Base-by-base conservation (phyloP, 2,113 vertebrate genomes). In the Gasterosteus aculeatus region DNA sequence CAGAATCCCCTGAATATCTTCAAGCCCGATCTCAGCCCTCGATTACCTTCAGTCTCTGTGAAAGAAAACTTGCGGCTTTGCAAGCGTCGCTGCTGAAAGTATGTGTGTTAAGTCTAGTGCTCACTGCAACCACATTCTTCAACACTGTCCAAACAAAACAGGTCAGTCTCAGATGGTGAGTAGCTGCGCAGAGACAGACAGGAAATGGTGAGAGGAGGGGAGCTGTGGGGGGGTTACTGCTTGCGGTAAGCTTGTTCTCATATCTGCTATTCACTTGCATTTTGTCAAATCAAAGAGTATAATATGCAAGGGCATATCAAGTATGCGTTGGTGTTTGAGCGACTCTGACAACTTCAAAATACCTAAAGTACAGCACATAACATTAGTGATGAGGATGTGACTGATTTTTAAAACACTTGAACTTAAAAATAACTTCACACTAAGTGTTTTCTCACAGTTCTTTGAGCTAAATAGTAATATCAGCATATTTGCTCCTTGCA, bases 101-200 rank as follows among this genome's bases (percentile, higher is more conserved):
- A 65, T 78, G 60, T 63, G 76, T 63, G 83, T 81, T 72, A 77
- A 70, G 65, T 75, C 57, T 67, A 60, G 56, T 15, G 66, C 66
- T 78, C 26, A 2, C 38, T 84, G 51, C 85, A 91, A 90, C 87
- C 91, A 82, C 88, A 91, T 91, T 91, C 77, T 93, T 93, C 22
- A 77, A 72, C 69, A 60, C 72, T 82, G 69, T 93, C 91, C 93
- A 93, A 94, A 93, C 81, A 85, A 91, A 92, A 91, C 85, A 89
- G 86, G 85, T 77, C 81, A 56, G 67, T 71, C 86, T 91, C 82
- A 90, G 76, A 90, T 84, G 85, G 72, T 75, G 83, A 80, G 60
- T 51, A 44, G 70, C 68, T 91, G 62, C 51, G 60, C 72, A 90
- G 86, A 92, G 90, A 82, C 82, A 86, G 63, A 80, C 73, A 94